These are phyloP conservation scores for Taeniopygia guttata DNA, from an alignment of 2,797 vertebrate genomes.

Conservation along the genomic window DNA sequence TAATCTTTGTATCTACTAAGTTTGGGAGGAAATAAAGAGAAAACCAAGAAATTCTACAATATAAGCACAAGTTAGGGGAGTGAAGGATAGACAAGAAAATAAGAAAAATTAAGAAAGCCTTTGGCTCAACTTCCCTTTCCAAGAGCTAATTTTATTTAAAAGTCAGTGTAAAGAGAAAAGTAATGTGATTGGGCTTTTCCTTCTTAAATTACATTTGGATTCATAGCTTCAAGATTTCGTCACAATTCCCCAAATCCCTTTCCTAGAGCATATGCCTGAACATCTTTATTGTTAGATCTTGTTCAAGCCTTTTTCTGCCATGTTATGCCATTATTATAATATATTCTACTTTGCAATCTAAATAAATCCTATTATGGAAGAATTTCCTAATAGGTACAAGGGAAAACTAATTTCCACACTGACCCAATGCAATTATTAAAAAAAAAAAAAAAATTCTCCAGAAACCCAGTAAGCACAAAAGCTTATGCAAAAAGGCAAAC, in stretches of 20 bases:
- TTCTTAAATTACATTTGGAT: neutral
- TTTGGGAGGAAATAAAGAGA: neutral
- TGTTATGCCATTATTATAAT: neutral
- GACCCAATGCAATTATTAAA: neutral
- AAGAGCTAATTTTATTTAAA: neutral
- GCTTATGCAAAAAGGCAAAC: neutral
- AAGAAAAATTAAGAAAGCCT: neutral
- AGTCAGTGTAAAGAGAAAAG: neutral
- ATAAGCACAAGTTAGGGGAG: neutral
- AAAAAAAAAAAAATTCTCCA: too few species aligned
- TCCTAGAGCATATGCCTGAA: conserved; percentile 1
- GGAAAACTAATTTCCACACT: neutral
- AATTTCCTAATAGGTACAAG: neutral
- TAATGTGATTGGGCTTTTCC: neutral
- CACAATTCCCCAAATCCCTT: neutral
- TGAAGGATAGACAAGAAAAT: neutral
- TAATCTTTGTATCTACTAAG: neutral
- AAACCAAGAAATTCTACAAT: neutral
- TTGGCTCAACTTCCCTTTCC: neutral
- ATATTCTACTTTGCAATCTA: neutral
- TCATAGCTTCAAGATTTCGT: neutral
- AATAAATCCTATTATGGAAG: neutral
- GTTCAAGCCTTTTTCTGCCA: neutral
- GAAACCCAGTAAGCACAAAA: neutral
- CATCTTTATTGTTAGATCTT: neutral